Percentiles rank a stretch among this genome's conserved stretches.
phyloP scores from a whole-genome alignment of 2,888 invertebrate species.

The Temnothorax unifasciatus region DNA sequence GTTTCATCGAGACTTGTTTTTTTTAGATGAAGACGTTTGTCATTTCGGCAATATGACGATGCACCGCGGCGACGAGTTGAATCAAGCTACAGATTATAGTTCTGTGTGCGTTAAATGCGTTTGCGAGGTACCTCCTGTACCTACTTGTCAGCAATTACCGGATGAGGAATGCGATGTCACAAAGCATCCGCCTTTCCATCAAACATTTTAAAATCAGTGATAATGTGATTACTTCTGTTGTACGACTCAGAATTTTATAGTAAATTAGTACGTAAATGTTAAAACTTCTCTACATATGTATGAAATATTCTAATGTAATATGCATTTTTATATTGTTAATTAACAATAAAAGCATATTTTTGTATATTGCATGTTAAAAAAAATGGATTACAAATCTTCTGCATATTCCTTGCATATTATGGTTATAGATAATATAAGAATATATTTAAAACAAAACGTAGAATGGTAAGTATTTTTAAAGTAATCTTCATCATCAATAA shows the following conservation, averaged over 20 bases:
- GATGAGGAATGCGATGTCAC: slow-evolving; percentile 73
- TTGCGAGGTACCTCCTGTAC: slow-evolving; percentile 80
- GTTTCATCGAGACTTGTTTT: background rate
- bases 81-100: slow-evolving; percentile 69
- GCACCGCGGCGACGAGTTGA: slow-evolving; percentile 77
- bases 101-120: slow-evolving; percentile 78
- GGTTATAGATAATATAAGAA: background rate
- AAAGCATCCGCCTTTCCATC: slow-evolving; percentile 48
- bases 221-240: slow-evolving; percentile 3
- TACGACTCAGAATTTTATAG: background rate
- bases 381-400: background rate
- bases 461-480: background rate
- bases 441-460: background rate
- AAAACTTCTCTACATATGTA: background rate
- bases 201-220: slow-evolving; percentile 16
- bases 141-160: slow-evolving; percentile 77
- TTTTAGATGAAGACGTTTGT: slow-evolving; percentile 68
- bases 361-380: background rate
- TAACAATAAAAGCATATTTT: background rate
- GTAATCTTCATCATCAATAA: background rate
- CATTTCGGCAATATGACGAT: slow-evolving; percentile 77
- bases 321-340: background rate
- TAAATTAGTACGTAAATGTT: background rate
- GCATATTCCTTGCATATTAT: background rate
- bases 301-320: background rate